phyloP scores from a whole-genome alignment of 2,113 vertebrate genomes.

The Melanerpes formicivorus region DNA sequence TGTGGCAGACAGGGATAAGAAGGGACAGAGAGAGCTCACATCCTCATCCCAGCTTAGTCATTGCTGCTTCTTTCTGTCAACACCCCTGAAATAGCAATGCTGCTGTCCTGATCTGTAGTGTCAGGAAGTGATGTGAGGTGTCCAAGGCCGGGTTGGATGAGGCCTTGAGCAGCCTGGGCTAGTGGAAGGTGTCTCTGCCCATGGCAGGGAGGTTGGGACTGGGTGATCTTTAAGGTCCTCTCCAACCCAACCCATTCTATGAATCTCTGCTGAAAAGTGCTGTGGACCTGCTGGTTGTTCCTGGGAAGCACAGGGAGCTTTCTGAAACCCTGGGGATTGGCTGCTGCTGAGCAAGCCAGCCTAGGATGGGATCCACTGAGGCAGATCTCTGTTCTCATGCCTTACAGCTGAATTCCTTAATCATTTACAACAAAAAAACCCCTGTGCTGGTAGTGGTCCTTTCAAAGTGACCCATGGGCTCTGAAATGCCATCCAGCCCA shows the following conservation, averaged over 20 bases:
- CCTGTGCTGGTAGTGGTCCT: background rate
- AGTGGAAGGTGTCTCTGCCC: too few relatives aligned
- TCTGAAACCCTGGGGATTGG: background rate
- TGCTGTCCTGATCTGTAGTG: background rate
- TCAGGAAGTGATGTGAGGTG: background rate
- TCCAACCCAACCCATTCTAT: too few relatives aligned
- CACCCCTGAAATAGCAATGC: background rate
- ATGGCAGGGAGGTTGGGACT: too few relatives aligned
- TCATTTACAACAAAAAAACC: background rate
- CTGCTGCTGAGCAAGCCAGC: background rate
- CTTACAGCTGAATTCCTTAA: background rate
- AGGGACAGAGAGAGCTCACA: background rate
- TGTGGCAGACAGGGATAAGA: background rate
- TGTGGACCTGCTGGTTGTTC: background rate
- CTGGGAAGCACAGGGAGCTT: background rate
- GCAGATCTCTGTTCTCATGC: background rate
- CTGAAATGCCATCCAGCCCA: background rate
- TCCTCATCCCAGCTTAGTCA: background rate
- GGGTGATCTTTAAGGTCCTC: too few relatives aligned
- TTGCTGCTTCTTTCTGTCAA: background rate
- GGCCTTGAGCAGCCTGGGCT: too few relatives aligned
- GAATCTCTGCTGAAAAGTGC: background rate
- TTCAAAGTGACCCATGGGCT: background rate
- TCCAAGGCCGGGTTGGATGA: too few relatives aligned
- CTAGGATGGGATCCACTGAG: background rate